These are phyloP conservation scores for Hydrophis major DNA, from an alignment of 2,797 vertebrate genomes.

Conservation along the genomic window DNA sequence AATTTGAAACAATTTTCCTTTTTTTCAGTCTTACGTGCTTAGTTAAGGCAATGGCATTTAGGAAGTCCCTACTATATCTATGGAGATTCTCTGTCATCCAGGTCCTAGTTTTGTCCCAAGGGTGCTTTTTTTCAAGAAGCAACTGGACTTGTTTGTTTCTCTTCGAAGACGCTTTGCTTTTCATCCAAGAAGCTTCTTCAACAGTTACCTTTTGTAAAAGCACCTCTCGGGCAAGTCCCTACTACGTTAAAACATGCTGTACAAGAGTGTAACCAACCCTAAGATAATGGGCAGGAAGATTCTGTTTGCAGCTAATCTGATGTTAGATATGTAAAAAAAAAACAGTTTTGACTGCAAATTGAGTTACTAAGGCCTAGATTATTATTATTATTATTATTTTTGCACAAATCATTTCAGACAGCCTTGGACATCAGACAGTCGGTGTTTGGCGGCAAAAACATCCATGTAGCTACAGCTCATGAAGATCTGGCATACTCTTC, in stretches of 20 bases:
- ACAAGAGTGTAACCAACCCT: not conserved
- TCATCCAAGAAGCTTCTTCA: no score
- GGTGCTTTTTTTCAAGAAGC: no score
- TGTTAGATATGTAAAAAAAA: no score
- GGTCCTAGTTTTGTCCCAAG: no score
- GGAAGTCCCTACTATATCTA: no score
- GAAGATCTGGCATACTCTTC: conserved; percentile 98
- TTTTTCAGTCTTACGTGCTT: not conserved
- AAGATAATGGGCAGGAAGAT: not conserved
- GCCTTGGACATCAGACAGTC: conserved; percentile 98
- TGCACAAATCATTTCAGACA: conserved; percentile 75
- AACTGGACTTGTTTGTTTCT: no score
- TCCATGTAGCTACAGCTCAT: conserved; percentile 97
- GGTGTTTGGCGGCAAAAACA: conserved; percentile 98
- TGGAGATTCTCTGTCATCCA: no score
- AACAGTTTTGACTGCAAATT: not conserved
- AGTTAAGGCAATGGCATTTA: not conserved
- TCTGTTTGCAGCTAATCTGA: not conserved
- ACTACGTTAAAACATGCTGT: not conserved
- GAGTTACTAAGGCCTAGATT: not conserved
- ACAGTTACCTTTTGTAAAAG: no score
- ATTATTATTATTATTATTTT: not conserved
- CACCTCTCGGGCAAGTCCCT: not conserved
- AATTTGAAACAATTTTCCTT: not conserved
- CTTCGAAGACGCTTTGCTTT: no score